Conservation (phyloP, 1,140 invertebrate species). For the Megalopta genalis region DNA sequence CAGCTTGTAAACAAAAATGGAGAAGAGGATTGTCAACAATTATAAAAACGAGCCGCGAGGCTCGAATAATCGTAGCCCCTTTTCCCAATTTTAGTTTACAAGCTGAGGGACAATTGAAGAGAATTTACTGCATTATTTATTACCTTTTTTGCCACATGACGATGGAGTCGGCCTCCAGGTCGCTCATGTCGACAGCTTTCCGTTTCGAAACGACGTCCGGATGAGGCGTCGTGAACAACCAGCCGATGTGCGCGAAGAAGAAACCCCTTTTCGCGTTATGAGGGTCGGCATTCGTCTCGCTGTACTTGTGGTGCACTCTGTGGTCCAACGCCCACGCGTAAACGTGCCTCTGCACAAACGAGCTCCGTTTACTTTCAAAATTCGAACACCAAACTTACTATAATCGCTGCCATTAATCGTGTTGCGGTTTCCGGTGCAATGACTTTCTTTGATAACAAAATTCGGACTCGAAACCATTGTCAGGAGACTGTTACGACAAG, state of each 20-base stretch:
- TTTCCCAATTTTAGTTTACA: no score
- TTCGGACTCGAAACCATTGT: no score
- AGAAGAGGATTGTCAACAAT: no score
- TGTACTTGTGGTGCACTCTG: constrained; percentile 90
- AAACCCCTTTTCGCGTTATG: constrained; percentile 90
- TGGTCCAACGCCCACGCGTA: constrained; percentile 91
- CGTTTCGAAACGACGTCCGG: constrained; percentile 89
- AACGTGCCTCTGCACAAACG: constrained; percentile 82
- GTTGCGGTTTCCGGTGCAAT: no score
- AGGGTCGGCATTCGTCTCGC: constrained; percentile 91
- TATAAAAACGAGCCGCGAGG: no score
- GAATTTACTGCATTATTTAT: not conserved
- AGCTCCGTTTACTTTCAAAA: not conserved
- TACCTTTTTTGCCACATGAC: constrained; percentile 92
- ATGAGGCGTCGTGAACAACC: constrained; percentile 89
- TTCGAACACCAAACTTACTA: no score
- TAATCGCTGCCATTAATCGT: no score
- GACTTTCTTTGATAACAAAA: no score
- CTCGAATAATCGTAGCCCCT: no score
- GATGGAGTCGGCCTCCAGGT: constrained; percentile 91
- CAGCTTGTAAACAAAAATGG: no score
- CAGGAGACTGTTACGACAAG: no score
- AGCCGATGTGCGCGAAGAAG: constrained; percentile 90
- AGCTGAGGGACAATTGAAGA: not conserved
- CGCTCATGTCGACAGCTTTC: constrained; percentile 88